These are phyloP conservation scores for Nothoprocta perdicaria DNA, from an alignment of 2,113 vertebrate species.

Conservation along the genomic window DNA sequence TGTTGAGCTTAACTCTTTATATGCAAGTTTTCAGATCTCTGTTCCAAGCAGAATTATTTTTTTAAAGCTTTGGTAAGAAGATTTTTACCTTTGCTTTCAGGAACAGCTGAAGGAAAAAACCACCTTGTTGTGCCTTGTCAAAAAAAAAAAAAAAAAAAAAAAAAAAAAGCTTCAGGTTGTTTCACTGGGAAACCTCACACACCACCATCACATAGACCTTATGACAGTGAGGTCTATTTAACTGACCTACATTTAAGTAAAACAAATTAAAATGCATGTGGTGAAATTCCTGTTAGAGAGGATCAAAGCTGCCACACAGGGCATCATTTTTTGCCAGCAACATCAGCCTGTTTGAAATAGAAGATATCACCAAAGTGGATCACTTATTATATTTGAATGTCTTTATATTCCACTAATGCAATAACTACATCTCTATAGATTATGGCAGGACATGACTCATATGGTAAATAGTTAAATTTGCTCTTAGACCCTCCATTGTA, in stretches of 20 bases:
- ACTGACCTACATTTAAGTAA: background rate
- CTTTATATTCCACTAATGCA: background rate
- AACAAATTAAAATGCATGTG: background rate
- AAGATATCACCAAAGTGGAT: background rate
- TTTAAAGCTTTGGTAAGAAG: background rate
- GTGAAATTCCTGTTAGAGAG: background rate
- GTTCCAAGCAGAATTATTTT: background rate
- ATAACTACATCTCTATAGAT: background rate
- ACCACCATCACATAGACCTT: background rate
- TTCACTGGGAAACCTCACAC: background rate
- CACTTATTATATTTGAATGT: rapidly evolving
- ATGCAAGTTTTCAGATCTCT: background rate
- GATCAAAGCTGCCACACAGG: background rate
- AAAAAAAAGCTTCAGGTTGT: background rate
- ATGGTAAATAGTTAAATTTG: background rate
- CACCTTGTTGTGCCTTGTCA: background rate
- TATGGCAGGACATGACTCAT: background rate
- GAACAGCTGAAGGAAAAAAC: background rate
- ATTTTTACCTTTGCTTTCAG: background rate
- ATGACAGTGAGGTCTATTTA: background rate
- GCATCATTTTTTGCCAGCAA: background rate
- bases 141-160: background rate
- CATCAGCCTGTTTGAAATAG: background rate
- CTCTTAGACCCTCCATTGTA: background rate
- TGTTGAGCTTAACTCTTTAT: background rate